A percentile compares a stretch with the other conserved stretches of the same genome.
phyloP scores from a whole-genome alignment of 2,888 invertebrate genomes.

The Nasonia oneida region DNA sequence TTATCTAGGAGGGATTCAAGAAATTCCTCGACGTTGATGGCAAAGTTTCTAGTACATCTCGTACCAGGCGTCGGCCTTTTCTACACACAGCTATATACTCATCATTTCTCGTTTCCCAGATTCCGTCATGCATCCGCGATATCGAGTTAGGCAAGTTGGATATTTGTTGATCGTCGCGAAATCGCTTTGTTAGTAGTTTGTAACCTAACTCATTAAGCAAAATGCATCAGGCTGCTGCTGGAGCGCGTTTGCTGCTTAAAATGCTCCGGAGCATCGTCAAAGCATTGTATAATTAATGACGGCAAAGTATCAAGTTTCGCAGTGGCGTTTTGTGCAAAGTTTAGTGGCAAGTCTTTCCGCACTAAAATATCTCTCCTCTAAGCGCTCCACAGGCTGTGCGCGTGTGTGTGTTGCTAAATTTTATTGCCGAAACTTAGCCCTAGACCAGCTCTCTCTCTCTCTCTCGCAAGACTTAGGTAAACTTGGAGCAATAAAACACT shows the following conservation, averaged over 20 bases:
- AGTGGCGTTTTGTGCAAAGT: conserved; percentile 34
- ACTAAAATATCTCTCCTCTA: conserved; percentile 27
- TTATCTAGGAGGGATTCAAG: neutral
- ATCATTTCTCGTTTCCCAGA: neutral
- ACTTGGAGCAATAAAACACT: conserved; percentile 21
- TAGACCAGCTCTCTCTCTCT: neutral
- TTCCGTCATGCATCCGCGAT: neutral
- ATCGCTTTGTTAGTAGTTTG: neutral
- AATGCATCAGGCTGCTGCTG: neutral
- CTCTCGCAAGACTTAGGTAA: conserved; percentile 7
- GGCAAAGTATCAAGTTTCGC: conserved; percentile 32
- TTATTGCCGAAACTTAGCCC: conserved; percentile 40
- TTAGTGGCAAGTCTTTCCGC: conserved; percentile 30
- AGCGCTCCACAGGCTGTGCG: neutral
- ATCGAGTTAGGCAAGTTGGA: neutral
- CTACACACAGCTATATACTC: neutral
- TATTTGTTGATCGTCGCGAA: no score
- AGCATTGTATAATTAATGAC: conserved; percentile 42
- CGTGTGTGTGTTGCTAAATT: conserved; percentile 4
- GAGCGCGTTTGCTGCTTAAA: neutral
- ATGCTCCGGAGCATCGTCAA: neutral
- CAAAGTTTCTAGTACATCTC: neutral
- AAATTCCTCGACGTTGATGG: neutral
- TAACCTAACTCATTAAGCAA: neutral
- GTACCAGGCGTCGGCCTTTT: neutral